Percentiles rank a stretch among this genome's conserved stretches.
phyloP scores from a whole-genome alignment of 1,140 invertebrate species.

The Pseudobourletiella spinata region DNA sequence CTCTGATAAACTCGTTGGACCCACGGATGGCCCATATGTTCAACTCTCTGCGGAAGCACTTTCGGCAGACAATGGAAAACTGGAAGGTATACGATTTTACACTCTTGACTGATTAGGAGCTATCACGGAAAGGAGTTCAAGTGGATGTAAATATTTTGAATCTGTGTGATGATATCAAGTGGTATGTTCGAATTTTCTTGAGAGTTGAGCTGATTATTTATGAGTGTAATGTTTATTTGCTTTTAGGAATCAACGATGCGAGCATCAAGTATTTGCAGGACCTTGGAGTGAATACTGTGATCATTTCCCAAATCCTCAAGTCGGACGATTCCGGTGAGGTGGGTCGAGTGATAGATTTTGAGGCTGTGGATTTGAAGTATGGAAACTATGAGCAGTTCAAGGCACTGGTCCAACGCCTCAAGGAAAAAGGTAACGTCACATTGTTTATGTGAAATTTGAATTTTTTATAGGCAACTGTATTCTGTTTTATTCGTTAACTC shows the following conservation, averaged over 20 bases:
- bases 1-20: conserved; percentile 48
- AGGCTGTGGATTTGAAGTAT: conserved; percentile 40
- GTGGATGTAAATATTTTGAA: too few relatives aligned
- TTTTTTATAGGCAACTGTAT: neutral
- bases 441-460: neutral
- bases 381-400: conserved; percentile 44
- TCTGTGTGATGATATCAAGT: too few relatives aligned
- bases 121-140: too few relatives aligned
- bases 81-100: too few relatives aligned
- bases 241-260: conserved; percentile 35
- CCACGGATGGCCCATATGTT: conserved; percentile 21
- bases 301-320: conserved; percentile 43
- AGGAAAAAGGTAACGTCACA: conserved; percentile 39
- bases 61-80: conserved; percentile 18
- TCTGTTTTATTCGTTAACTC: too few relatives aligned
- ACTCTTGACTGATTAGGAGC: too few relatives aligned
- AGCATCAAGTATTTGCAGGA: conserved; percentile 41
- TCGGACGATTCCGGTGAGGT: conserved; percentile 41
- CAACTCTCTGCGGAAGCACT: conserved; percentile 20
- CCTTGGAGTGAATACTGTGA: conserved; percentile 42
- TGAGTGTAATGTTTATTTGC: too few relatives aligned
- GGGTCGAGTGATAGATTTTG: conserved; percentile 43
- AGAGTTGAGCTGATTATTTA: too few relatives aligned
- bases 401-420: conserved; percentile 38
- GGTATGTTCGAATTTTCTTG: too few relatives aligned